Evolutionary conservation across 1,140 invertebrate species (phyloP), one percentile per base, ranked within the genome.

Genomic region (Drosophila kohkoa): DNA sequence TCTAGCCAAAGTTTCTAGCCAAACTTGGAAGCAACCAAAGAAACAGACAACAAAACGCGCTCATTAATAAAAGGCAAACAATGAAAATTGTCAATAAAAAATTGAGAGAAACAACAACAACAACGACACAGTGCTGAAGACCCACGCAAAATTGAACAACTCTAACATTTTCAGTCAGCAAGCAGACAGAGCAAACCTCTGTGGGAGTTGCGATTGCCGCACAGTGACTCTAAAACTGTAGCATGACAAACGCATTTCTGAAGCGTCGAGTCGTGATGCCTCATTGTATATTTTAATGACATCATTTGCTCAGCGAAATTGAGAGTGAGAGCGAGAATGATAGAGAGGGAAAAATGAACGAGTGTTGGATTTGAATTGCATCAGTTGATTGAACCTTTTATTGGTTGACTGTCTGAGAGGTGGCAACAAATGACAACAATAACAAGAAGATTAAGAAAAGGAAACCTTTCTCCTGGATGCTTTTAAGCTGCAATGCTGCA

Each of bases 61-160:
- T 83, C 77, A 83, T 81, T 85, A 81, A 75, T 83, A 80, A 82
- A 63, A 75, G 20, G 51, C 62, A 72, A 76, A 76, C 74, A 80
- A 86, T 81, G 74, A 77, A 81, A 81, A 86, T 85, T 81, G 81
- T 85, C 82, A 85, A 85, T 85, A 85, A 86, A 72, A 81, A 73
- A 73, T 60, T 65, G 57, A 58, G 46, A 28, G 55, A 77, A 59
- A 76, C 77, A 65, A 8, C 46, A 30, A 10, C 46, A 59, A 38
- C 57, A 76, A 67, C 62, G 57, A 55, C 75, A 88, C 67, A 60
- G 46, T 59, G 72, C 63, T 52, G 48, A 68, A 64, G 51, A 64
- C 83, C 83, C 83, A 89, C 83, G 77, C 83, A 52, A 30, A 16
- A 48, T 20, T 63, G 52, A 7, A 49, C 57, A 76, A 76, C 59